phyloP scores from a whole-genome alignment of 2,797 vertebrate species.

The Sebastes steindachneri region DNA sequence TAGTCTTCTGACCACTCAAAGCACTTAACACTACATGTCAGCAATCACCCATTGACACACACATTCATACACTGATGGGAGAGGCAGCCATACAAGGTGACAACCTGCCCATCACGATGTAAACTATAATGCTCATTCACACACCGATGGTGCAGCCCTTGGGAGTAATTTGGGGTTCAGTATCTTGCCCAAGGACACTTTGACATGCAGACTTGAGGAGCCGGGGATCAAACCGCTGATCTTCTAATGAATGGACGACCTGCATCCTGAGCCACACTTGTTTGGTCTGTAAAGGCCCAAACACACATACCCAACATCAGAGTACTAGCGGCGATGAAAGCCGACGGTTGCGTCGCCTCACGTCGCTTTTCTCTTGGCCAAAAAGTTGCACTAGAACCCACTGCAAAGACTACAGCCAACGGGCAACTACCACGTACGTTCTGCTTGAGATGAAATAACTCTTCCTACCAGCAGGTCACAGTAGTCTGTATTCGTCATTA shows the following conservation, averaged over 20 bases:
- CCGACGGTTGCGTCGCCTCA: no score
- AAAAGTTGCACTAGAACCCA: no score
- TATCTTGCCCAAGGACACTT: no score
- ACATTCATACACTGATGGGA: background rate
- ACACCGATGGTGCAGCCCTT: background rate
- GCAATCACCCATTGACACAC: background rate
- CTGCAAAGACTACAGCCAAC: no score
- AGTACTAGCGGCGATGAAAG: no score
- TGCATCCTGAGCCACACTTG: background rate
- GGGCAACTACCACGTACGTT: no score
- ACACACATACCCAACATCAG: no score
- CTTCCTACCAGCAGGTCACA: no score
- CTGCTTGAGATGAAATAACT: no score
- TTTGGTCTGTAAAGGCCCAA: background rate
- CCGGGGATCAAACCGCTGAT: background rate
- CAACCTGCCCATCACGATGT: background rate
- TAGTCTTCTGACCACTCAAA: background rate
- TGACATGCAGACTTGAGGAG: background rate
- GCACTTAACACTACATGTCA: background rate
- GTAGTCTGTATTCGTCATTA: no score
- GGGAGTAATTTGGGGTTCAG: background rate
- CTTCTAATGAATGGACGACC: background rate
- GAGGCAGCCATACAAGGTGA: background rate
- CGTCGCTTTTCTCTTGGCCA: no score
- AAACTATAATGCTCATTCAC: background rate